Evolutionary conservation across 2,888 invertebrate genomes (phyloP).

Genomic region (Phytoseiulus persimilis): DNA sequence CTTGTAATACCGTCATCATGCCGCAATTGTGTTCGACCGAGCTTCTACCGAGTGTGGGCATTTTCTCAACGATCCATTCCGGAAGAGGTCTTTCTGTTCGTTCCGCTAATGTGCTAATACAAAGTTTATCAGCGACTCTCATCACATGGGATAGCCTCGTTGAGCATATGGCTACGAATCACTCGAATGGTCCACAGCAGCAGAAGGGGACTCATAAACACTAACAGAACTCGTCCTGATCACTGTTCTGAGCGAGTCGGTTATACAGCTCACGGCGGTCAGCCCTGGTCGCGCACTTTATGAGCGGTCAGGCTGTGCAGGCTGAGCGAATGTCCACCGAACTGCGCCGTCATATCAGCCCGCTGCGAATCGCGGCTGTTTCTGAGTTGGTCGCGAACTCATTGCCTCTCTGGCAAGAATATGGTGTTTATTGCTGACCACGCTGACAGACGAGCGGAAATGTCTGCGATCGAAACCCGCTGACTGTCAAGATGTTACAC

Average conservation of each 20-base stretch:
- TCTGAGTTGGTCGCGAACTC: not conserved
- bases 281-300: not conserved
- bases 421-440: no score
- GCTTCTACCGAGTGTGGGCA: no score
- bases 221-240: not conserved
- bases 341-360: not conserved
- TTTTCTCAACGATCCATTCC: no score
- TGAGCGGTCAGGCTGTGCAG: not conserved
- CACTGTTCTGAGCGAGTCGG: not conserved
- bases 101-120: no score
- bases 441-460: no score
- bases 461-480: no score
- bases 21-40: no score
- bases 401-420: not conserved
- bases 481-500: no score
- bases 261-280: not conserved
- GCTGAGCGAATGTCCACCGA: not conserved
- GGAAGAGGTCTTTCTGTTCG: no score
- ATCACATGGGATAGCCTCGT: not conserved
- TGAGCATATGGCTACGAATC: not conserved
- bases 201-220: not conserved
- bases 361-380: not conserved
- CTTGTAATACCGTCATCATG: no score
- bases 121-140: no score
- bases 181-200: not conserved